Evolutionary conservation across 2,888 invertebrate genomes (phyloP).

Genomic region (Cistogaster globosa): DNA sequence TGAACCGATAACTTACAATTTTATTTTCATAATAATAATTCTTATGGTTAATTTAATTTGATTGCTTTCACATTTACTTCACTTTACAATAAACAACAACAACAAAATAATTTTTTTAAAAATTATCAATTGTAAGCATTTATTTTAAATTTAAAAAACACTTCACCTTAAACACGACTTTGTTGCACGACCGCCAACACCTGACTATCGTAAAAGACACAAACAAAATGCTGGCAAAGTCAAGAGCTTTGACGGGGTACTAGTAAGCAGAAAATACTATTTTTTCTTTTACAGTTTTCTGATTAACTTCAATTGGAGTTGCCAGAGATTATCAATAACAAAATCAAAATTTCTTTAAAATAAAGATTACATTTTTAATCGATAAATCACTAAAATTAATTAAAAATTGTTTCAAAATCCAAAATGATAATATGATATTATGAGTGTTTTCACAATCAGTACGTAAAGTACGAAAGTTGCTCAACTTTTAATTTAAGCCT

Average conservation of each 20-base stretch:
- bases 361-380: too few relatives aligned
- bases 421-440: too few relatives aligned
- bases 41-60: conserved; percentile 19
- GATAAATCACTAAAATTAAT: too few relatives aligned
- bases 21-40: not conserved
- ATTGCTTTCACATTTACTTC: not conserved
- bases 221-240: conserved; percentile 59
- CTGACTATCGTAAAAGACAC: conserved; percentile 68
- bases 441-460: too few relatives aligned
- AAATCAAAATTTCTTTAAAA: too few relatives aligned
- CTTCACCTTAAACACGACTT: conserved; percentile 55
- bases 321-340: not conserved
- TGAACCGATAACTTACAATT: too few relatives aligned
- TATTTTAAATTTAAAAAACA: not conserved
- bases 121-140: not conserved
- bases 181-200: conserved; percentile 72
- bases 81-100: not conserved
- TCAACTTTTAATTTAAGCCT: too few relatives aligned
- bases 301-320: not conserved
- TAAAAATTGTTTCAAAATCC: too few relatives aligned
- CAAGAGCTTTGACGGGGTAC: conserved; percentile 55
- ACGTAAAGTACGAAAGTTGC: too few relatives aligned
- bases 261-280: conserved; percentile 33
- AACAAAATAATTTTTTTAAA: too few relatives aligned
- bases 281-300: conserved; percentile 7